phyloP scores from a whole-genome alignment of 2,797 vertebrate species.

The Podarcis lilfordi region DNA sequence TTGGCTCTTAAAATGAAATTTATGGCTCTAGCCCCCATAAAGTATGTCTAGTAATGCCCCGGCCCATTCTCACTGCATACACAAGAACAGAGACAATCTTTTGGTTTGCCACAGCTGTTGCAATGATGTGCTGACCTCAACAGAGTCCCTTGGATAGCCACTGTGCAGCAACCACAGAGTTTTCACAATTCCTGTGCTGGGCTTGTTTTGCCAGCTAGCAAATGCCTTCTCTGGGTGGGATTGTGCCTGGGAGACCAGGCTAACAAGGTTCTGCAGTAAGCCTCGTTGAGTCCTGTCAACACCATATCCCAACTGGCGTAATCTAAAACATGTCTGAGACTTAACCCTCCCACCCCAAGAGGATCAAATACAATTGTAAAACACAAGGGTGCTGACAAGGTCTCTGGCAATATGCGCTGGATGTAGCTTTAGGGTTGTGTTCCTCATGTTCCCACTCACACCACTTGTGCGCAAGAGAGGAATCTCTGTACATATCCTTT shows the following conservation, averaged over 20 bases:
- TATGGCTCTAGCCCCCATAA: too few species aligned
- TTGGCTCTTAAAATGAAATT: neutral
- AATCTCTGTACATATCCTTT: neutral
- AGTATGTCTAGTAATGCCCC: neutral
- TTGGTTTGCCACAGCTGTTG: neutral
- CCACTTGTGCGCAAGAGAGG: neutral
- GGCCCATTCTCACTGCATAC: neutral
- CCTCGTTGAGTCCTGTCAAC: conserved; percentile 65
- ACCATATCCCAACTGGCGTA: conserved; percentile 76
- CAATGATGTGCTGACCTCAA: neutral
- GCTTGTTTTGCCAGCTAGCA: conserved; percentile 23
- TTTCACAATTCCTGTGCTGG: neutral
- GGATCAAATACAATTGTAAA: conserved; percentile 71
- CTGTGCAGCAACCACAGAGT: neutral
- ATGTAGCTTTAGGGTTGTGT: conserved; percentile 60
- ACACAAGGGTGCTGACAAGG: conserved; percentile 64
- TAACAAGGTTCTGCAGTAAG: conserved; percentile 43
- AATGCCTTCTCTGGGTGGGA: neutral
- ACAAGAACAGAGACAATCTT: neutral
- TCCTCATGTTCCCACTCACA: conserved; percentile 17
- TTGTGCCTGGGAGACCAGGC: conserved; percentile 20
- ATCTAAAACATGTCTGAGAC: conserved; percentile 68
- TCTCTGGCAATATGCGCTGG: conserved; percentile 50
- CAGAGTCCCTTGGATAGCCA: neutral
- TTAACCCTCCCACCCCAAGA: conserved; percentile 47